Base-by-base conservation (phyloP, 2,113 vertebrate species). In the Platichthys stellatus region DNA sequence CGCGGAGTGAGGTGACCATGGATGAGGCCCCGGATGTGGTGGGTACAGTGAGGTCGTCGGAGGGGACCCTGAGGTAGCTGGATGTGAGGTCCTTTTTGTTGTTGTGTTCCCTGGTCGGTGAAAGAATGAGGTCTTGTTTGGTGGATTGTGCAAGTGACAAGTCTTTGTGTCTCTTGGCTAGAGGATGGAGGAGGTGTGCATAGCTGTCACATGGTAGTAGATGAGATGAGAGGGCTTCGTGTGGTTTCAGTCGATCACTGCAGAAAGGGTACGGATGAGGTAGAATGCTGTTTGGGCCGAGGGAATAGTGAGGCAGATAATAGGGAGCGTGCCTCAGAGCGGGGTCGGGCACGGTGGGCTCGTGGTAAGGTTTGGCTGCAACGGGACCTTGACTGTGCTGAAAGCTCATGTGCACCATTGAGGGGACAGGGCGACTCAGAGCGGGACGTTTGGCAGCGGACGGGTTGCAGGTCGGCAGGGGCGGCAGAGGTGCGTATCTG, bases 91-190 rank as follows among this genome's bases (percentile, higher is more conserved):
- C 75, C n/a, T 80, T 86, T 65, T 86, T 59, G 69, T 86, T 56
- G 84, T 74, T 88, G 62, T 80, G 65, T 23, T 83, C 76, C 45
- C 20, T n/a, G 24, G 14, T 70, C 57, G 77, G 81, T 59, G 78
- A 85, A 72, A 72, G 58, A 74, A 69, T 69, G 62, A 85, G 76
- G 68, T 88, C 89, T 74, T 69, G 72, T 79, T 90, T 90, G 73
- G 66, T 94, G 8, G 94, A 94, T 45, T 94, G 94, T 91, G 93
- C 94, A 80, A 93, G 91, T 4, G 91, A 88, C 86, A 94, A 94
- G 91, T 96, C 95, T 92, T 96, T 97, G 92, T 95, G 94, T 31
- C 69, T 24, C 4, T 61, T 86, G 62, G 72, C 21, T 15, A 74
- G 57, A 43, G 87, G 81, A 3, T 69, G 84, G 7, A 82, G 63